These are phyloP conservation scores for Sus cebifrons DNA, from an alignment of 2,797 vertebrate species.

Conservation along the genomic window DNA sequence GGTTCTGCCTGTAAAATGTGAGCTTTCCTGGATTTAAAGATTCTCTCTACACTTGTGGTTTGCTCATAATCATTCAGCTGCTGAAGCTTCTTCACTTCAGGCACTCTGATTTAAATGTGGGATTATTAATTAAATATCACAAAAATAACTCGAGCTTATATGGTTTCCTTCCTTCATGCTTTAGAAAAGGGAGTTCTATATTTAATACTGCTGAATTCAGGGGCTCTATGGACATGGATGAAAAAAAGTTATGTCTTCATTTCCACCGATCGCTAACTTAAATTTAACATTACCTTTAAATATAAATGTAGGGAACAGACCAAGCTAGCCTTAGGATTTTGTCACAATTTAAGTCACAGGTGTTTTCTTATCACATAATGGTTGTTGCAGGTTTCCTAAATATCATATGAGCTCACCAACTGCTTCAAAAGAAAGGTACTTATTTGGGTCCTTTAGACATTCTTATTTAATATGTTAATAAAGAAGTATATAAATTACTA, in stretches of 20 bases:
- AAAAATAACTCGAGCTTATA: background rate
- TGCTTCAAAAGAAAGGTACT: background rate
- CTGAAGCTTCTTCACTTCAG: background rate
- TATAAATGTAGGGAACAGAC: background rate
- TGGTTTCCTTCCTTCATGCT: background rate
- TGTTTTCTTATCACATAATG: background rate
- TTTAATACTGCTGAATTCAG: background rate
- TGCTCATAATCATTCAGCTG: background rate
- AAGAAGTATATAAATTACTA: background rate
- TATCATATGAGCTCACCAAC: background rate
- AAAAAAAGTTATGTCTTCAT: background rate
- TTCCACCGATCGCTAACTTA: background rate
- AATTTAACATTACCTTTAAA: background rate
- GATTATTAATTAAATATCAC: background rate
- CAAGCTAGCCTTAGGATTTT: background rate
- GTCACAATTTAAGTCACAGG: background rate
- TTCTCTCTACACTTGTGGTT: background rate
- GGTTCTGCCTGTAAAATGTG: background rate
- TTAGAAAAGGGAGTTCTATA: background rate
- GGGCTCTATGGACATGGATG: background rate
- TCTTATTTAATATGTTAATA: background rate
- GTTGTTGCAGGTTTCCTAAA: background rate
- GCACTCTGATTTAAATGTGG: background rate
- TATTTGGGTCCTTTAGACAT: background rate
- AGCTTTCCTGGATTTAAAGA: background rate